These are phyloP conservation scores for Polymixis lichenea DNA, from an alignment of 2,888 invertebrate species.

Conservation along the genomic window DNA sequence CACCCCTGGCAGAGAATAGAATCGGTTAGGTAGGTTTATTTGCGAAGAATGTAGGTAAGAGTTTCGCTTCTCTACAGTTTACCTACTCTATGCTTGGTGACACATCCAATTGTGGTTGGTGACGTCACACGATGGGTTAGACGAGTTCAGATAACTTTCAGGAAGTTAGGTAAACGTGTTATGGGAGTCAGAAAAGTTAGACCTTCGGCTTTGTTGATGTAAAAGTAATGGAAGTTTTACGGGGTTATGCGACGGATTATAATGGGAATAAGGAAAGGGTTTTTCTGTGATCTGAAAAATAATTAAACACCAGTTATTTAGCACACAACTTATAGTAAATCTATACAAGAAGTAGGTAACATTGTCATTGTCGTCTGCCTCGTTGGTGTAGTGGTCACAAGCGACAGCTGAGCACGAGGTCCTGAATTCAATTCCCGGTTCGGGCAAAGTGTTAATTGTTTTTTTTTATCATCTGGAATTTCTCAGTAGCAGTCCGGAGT, in stretches of 20 bases:
- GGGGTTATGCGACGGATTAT: slow-evolving; percentile 3
- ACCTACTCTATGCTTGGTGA: slow-evolving; percentile 33
- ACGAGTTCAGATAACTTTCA: slow-evolving; percentile 57
- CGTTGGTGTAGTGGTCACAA: too few species aligned
- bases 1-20: too few species aligned
- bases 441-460: too few species aligned
- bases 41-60: too few species aligned
- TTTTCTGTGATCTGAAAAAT: neutral
- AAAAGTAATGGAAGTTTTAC: slow-evolving; percentile 14
- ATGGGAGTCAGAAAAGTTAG: slow-evolving; percentile 59
- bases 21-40: too few species aligned
- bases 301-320: neutral
- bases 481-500: too few species aligned
- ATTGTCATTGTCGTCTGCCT: too few species aligned
- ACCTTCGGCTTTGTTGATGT: slow-evolving; percentile 23
- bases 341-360: neutral
- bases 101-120: slow-evolving; percentile 62
- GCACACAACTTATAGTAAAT: neutral
- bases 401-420: too few species aligned
- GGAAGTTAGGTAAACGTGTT: slow-evolving; percentile 62
- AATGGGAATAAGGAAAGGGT: neutral
- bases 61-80: slow-evolving; percentile 4
- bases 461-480: too few species aligned
- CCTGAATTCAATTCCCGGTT: too few species aligned
- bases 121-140: slow-evolving; percentile 54